Conservation (phyloP, 1,140 invertebrate genomes). For the Kradibia gibbosae region DNA sequence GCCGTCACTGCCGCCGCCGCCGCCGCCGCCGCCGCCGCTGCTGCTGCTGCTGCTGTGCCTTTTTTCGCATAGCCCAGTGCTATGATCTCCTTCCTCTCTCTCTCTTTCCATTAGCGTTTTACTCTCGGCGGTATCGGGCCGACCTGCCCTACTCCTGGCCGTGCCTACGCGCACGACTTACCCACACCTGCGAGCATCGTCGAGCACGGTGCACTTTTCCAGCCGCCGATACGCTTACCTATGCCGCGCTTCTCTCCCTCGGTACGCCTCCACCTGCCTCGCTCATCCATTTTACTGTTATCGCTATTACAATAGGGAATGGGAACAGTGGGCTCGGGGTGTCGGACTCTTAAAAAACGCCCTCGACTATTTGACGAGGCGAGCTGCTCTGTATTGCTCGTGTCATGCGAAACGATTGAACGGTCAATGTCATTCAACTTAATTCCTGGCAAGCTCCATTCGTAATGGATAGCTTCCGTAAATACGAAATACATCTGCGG, state of each 20-base stretch:
- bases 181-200: conserved; percentile 17
- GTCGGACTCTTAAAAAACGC: too few relatives aligned
- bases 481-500: too few relatives aligned
- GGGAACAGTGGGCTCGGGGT: too few relatives aligned
- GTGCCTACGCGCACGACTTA: not conserved
- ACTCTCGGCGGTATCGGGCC: conserved; percentile 19
- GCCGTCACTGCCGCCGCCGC: not conserved
- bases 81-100: not conserved
- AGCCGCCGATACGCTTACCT: not conserved
- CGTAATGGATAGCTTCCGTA: too few relatives aligned
- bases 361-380: too few relatives aligned
- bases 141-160: not conserved
- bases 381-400: too few relatives aligned
- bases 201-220: not conserved
- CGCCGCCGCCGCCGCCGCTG: too few relatives aligned
- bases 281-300: not conserved
- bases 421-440: too few relatives aligned
- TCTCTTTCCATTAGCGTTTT: not conserved
- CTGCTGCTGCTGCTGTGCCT: not conserved
- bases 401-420: too few relatives aligned
- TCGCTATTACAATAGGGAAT: not conserved
- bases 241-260: not conserved
- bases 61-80: conserved; percentile 15
- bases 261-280: not conserved
- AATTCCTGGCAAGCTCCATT: too few relatives aligned